These are phyloP conservation scores for Trematomus bernacchii DNA, from an alignment of 2,797 vertebrate genomes.

Conservation along the genomic window DNA sequence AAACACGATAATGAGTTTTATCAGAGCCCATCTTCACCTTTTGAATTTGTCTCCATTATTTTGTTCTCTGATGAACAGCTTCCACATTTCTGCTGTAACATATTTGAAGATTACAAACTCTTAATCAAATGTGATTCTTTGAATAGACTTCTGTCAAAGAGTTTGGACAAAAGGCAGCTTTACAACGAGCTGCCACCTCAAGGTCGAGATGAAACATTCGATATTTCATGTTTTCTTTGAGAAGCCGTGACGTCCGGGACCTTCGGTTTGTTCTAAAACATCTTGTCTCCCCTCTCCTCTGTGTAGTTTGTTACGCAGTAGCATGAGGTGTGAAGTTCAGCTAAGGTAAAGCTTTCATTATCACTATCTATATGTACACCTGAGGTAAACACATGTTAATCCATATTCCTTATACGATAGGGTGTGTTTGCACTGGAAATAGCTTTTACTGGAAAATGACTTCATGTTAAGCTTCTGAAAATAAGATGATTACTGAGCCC, in stretches of 20 bases:
- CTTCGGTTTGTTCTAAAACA: not conserved
- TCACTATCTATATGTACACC: too few species aligned
- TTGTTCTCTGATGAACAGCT: not conserved
- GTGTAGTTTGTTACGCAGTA: not conserved
- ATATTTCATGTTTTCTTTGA: slow-evolving; percentile 14
- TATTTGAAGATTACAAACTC: not conserved
- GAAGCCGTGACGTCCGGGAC: slow-evolving; percentile 13
- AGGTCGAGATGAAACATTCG: slow-evolving; percentile 21
- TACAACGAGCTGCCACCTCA: not conserved
- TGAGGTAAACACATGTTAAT: not conserved
- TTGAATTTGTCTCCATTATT: not conserved
- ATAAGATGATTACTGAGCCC: not conserved
- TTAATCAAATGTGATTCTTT: too few species aligned
- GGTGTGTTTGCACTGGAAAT: not conserved
- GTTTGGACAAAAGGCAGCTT: slow-evolving; percentile 18
- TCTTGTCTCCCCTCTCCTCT: not conserved
- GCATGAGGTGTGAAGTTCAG: not conserved
- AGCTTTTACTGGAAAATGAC: not conserved
- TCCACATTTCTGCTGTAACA: slow-evolving; percentile 3
- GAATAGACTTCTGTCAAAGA: not conserved
- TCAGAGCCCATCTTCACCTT: not conserved
- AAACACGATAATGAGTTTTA: not conserved
- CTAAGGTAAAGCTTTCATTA: too few species aligned
- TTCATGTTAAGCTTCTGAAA: not conserved
- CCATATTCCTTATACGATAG: not conserved